Evolutionary conservation across 2,888 invertebrate genomes (phyloP).

Genomic region (Drosophila austrosaltans): DNA sequence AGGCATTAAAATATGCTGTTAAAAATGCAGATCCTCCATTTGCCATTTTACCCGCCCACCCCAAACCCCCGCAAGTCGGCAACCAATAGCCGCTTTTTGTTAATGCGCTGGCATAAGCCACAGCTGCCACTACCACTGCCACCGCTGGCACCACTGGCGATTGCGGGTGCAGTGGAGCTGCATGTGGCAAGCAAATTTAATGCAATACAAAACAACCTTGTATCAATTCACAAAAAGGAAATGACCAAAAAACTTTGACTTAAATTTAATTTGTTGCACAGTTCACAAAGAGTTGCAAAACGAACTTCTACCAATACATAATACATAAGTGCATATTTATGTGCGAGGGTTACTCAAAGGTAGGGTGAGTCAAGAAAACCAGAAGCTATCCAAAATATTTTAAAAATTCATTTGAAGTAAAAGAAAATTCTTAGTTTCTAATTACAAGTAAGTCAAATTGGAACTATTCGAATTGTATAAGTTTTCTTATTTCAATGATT

Average conservation of each 20-base stretch:
- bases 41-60: conserved; percentile 16
- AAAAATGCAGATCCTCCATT: conserved; percentile 66
- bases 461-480: too few species aligned
- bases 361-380: neutral
- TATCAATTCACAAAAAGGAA: conserved; percentile 48
- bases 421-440: too few species aligned
- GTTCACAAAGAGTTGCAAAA: conserved; percentile 28
- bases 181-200: conserved; percentile 66
- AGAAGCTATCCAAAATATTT: too few species aligned
- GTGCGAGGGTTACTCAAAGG: neutral
- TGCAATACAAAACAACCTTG: conserved; percentile 59
- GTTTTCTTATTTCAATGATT: too few species aligned
- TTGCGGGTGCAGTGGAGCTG: conserved; percentile 52
- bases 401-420: too few species aligned
- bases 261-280: conserved; percentile 47
- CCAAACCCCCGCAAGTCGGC: conserved; percentile 4
- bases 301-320: conserved; percentile 20
- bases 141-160: conserved; percentile 25
- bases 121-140: conserved; percentile 30
- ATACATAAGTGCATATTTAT: conserved; percentile 18
- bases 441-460: too few species aligned
- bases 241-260: conserved; percentile 36
- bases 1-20: conserved; percentile 78
- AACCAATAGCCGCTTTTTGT: conserved; percentile 45
- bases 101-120: conserved; percentile 73